Base-by-base conservation (phyloP, 2,888 invertebrate species). In the Tinea trinotella region DNA sequence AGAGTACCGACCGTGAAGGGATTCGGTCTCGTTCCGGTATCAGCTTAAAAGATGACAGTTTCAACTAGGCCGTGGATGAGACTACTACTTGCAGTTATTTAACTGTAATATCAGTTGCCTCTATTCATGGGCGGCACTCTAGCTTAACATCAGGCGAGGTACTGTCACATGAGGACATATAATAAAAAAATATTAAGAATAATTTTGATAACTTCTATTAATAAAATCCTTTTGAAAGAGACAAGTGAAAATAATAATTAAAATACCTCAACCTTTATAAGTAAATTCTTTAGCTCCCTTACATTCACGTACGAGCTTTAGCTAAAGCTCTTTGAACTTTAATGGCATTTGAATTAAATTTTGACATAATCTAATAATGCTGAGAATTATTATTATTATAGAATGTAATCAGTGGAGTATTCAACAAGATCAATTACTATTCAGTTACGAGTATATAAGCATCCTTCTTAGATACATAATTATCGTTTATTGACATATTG, bases 261-360 rank as follows among this genome's bases (percentile, higher is more conserved):
- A 46, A 46, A 46, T 46, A 19, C 46, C 46, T 15, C 7, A n/a
- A 19, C 12, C 15, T 19, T 46, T 46, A 46, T 46, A 46, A 46
- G 19, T 46, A 19, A 46, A 46, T 46, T 46, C 46, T 19, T 46
- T 46, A 19, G 46, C 46, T 46, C 19, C 46, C 46, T 46, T 19
- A 17, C 17, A 19, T 17, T 13, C 46, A 19, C 40, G 15, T 46
- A 46, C 46, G 17, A 17, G 40, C 40, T 40, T 40, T 3, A 13
- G 13, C 2, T 13, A 40, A 40, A 13, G 13, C 40, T 40, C 40
- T 40, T 46, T 46, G 46, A 46, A 46, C 46, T 19, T 17, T 19
- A 46, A 46, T 46, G 46, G 19, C 19, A 46, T 46, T 46, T 19
- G 46, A 46, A 46, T 46, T 46, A 40, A 40, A 40, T 40, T 40